phyloP scores from a whole-genome alignment of 2,113 vertebrate genomes.

The Numida meleagris region DNA sequence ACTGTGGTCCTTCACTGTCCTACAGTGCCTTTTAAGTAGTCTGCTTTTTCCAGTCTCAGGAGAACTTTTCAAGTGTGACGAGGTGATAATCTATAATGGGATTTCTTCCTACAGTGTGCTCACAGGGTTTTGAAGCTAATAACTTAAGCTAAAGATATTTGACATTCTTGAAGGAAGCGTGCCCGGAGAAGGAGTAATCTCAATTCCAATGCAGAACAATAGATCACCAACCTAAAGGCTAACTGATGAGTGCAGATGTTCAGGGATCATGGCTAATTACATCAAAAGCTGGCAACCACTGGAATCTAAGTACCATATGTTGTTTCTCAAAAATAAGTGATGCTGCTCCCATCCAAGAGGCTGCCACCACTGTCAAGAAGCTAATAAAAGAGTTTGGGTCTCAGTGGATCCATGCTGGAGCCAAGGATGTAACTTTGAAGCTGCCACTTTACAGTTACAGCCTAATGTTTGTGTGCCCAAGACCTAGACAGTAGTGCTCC shows the following conservation, averaged over 20 bases:
- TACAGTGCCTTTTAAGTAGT: conserved; percentile 19
- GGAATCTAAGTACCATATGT: conserved; percentile 63
- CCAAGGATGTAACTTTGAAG: background rate
- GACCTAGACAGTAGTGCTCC: background rate
- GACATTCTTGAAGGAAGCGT: conserved; percentile 31
- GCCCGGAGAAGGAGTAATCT: conserved; percentile 36
- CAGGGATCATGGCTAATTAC: conserved; percentile 65
- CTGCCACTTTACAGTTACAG: background rate
- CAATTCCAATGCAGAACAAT: conserved; percentile 25
- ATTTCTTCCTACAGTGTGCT: conserved; percentile 45
- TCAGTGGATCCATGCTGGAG: background rate
- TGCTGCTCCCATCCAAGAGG: conserved; percentile 26
- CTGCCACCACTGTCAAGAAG: conserved; percentile 44
- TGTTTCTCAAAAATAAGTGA: conserved; percentile 62
- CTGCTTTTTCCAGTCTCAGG: background rate
- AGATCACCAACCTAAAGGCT: conserved; percentile 58
- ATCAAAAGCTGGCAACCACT: conserved; percentile 68
- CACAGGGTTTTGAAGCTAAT: conserved; percentile 45
- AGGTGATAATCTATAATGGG: conserved; percentile 61
- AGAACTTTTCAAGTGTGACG: conserved; percentile 46
- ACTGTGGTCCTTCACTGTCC: conserved; percentile 28
- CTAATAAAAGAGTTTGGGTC: conserved; percentile 10
- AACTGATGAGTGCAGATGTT: conserved; percentile 61
- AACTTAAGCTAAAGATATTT: conserved; percentile 51
- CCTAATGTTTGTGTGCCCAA: background rate